Evolutionary conservation across 2,797 vertebrate genomes (phyloP).

Genomic region (Natrix natrix): DNA sequence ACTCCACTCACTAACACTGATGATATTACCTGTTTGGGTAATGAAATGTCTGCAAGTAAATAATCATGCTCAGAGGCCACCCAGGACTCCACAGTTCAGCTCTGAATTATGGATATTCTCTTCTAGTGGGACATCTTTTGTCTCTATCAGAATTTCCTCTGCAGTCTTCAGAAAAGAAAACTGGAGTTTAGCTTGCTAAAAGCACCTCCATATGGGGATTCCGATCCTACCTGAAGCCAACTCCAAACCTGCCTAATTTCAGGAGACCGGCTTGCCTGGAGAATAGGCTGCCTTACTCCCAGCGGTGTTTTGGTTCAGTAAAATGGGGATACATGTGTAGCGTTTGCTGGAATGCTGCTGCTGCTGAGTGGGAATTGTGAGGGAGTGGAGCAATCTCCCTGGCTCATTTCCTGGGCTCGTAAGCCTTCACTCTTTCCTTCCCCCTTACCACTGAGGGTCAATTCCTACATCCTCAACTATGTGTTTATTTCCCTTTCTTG

Average conservation of each 20-base stretch:
- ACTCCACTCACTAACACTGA: not conserved
- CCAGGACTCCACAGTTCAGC: not conserved
- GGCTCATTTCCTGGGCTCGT: not conserved
- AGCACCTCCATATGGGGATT: not conserved
- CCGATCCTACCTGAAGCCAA: not conserved
- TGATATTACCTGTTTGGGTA: not conserved
- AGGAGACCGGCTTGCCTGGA: not conserved
- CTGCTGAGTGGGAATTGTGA: not conserved
- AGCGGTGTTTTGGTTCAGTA: not conserved
- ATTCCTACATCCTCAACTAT: not conserved
- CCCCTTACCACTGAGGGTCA: not conserved
- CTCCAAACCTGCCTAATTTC: not conserved
- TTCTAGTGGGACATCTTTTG: not conserved
- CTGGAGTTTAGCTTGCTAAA: not conserved
- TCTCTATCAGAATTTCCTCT: not conserved
- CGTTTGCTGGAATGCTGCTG: not conserved
- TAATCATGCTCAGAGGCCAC: not conserved
- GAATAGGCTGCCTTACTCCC: not conserved
- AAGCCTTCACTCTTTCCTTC: not conserved
- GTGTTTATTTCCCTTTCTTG: not conserved
- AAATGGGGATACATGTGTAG: not conserved
- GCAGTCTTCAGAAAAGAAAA: not conserved
- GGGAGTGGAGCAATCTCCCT: not conserved
- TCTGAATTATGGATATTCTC: not conserved
- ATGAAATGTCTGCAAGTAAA: not conserved